A percentile compares a stretch with the other conserved stretches of the same genome.
Conservation (phyloP, 2,113 vertebrate species). For the Scytalopus superciliaris region DNA sequence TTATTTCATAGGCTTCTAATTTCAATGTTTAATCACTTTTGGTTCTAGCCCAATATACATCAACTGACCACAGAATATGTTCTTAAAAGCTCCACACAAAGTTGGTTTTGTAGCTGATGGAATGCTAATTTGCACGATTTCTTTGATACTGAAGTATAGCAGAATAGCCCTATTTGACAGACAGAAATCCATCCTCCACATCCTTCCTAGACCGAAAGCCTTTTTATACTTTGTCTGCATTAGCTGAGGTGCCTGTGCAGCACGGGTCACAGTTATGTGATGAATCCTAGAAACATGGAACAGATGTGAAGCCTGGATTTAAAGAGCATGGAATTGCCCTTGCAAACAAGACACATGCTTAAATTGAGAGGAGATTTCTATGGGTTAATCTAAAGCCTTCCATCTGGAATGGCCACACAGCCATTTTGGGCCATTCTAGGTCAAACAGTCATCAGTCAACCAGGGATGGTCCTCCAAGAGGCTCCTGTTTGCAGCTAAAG, state of each 20-base stretch:
- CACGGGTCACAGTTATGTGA: rapidly evolving
- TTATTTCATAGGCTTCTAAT: slow-evolving; percentile 56
- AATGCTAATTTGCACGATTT: slow-evolving; percentile 62
- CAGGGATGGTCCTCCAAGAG: rapidly evolving
- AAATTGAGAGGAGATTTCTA: neutral
- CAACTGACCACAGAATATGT: slow-evolving; percentile 38
- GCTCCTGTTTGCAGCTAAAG: neutral
- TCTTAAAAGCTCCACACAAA: slow-evolving; percentile 47
- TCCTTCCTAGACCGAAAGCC: slow-evolving; percentile 18
- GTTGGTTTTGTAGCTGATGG: slow-evolving; percentile 35
- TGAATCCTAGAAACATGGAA: neutral
- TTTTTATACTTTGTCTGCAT: neutral
- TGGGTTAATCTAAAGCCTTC: neutral
- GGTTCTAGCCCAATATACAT: slow-evolving; percentile 45
- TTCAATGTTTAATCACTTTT: slow-evolving; percentile 46
- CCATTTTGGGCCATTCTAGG: neutral
- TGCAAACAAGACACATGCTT: neutral
- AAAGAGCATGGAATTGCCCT: neutral
- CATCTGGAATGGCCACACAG: neutral
- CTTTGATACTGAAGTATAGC: slow-evolving; percentile 37
- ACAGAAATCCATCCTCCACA: slow-evolving; percentile 16
- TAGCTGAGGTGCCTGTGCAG: neutral
- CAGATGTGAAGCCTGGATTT: neutral
- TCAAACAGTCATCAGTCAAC: neutral
- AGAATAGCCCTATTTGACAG: slow-evolving; percentile 3